These are phyloP conservation scores for Ostrea denselamellosa DNA, from an alignment of 1,140 invertebrate species.

Conservation along the genomic window DNA sequence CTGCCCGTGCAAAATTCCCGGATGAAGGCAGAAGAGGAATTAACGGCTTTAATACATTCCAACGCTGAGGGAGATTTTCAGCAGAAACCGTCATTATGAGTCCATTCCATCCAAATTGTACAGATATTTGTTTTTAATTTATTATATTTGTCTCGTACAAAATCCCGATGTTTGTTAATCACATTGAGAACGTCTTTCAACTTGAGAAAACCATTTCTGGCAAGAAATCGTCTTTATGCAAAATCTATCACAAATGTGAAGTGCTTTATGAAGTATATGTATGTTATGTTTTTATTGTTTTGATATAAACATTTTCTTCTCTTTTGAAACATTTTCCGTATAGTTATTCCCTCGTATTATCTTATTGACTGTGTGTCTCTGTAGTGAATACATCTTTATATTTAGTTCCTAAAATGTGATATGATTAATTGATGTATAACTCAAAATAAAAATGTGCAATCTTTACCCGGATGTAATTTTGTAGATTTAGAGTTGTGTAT, in stretches of 20 bases:
- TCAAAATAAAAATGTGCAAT: constrained; percentile 29
- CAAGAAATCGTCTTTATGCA: constrained; percentile 1
- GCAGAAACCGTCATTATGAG: neutral
- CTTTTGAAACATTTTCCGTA: neutral
- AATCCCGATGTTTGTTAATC: neutral
- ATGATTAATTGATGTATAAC: neutral
- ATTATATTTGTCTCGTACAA: neutral
- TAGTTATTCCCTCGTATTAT: neutral
- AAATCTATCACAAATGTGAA: neutral
- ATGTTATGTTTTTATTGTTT: neutral
- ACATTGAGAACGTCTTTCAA: neutral
- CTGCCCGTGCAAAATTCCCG: neutral
- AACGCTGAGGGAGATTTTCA: neutral
- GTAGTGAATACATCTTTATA: neutral
- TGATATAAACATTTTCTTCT: constrained; percentile 10
- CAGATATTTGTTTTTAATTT: neutral
- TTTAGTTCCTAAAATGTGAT: constrained; percentile 16
- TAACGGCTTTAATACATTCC: constrained; percentile 33
- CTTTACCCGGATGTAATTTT: neutral
- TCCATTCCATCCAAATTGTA: constrained; percentile 26
- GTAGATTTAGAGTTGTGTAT: neutral
- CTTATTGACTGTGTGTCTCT: neutral
- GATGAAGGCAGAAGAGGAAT: neutral
- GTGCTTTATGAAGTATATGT: constrained; percentile 1
- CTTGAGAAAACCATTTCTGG: neutral